Evolutionary conservation across 1,140 invertebrate genomes (phyloP).

Genomic region (Habropoda laboriosa): DNA sequence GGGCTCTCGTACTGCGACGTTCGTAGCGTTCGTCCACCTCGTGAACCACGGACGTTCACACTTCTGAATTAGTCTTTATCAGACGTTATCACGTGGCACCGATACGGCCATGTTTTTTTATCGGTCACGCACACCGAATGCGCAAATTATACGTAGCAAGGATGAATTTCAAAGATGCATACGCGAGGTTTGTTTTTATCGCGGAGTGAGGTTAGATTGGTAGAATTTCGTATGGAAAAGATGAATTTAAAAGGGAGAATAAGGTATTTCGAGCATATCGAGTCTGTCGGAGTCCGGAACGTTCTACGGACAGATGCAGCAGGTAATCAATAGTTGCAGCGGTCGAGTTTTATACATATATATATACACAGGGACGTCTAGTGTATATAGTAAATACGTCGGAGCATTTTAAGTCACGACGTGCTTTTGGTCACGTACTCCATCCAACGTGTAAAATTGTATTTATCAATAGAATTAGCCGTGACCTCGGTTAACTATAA

Average conservation of each 20-base stretch:
- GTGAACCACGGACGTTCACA: too few species aligned
- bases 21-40: neutral
- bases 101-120: neutral
- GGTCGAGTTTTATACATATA: conserved; percentile 29
- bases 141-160: too few species aligned
- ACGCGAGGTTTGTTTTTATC: too few species aligned
- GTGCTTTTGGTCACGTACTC: conserved; percentile 3
- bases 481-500: neutral
- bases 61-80: neutral
- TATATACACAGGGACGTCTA: neutral
- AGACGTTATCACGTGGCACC: neutral
- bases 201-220: too few species aligned
- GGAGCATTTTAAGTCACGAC: neutral
- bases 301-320: conserved; percentile 58
- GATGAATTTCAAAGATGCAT: too few species aligned
- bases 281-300: conserved; percentile 52
- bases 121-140: neutral
- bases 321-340: conserved; percentile 69
- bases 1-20: neutral
- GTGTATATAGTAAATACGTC: neutral
- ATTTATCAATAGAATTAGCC: neutral
- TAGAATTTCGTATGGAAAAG: neutral
- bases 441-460: too few species aligned
- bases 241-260: neutral
- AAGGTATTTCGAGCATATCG: conserved; percentile 2